These are phyloP conservation scores for Struthidea cinerea DNA, from an alignment of 2,113 vertebrate genomes.

Conservation along the genomic window DNA sequence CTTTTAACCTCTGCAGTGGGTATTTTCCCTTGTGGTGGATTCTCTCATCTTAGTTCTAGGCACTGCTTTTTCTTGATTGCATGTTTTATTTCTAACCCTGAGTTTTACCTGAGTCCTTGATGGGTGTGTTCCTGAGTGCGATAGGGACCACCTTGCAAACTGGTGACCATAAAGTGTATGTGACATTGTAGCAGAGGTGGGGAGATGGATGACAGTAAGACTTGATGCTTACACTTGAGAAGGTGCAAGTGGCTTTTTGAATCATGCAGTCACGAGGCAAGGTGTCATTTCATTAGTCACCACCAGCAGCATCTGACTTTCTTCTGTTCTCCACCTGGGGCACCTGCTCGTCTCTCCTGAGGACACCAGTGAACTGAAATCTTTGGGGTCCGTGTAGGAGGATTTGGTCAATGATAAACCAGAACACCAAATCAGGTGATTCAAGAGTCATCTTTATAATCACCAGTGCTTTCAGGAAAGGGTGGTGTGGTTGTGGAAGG, in stretches of 20 bases:
- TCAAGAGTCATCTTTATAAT: background rate
- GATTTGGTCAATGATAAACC: background rate
- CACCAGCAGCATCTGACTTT: background rate
- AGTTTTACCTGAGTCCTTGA: background rate
- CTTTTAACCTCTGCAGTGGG: background rate
- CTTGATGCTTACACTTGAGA: background rate
- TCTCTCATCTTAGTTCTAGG: background rate
- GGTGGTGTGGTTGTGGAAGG: background rate
- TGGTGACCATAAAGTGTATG: background rate
- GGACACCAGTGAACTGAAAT: background rate
- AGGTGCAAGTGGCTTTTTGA: background rate
- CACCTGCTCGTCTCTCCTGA: rapidly evolving
- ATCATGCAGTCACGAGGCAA: background rate
- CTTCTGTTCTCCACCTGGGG: background rate
- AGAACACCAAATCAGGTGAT: background rate
- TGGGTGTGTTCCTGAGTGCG: background rate
- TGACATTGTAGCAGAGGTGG: background rate
- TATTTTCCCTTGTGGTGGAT: background rate
- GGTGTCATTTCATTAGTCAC: background rate
- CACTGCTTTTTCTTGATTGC: background rate
- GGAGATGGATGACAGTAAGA: background rate
- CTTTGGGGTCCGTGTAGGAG: background rate
- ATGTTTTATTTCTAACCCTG: background rate
- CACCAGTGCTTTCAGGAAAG: background rate
- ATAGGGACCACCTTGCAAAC: background rate